Evolutionary conservation across 2,888 invertebrate species (phyloP), one percentile per base, ranked within the genome.

Genomic region (Cremastinae sp.): DNA sequence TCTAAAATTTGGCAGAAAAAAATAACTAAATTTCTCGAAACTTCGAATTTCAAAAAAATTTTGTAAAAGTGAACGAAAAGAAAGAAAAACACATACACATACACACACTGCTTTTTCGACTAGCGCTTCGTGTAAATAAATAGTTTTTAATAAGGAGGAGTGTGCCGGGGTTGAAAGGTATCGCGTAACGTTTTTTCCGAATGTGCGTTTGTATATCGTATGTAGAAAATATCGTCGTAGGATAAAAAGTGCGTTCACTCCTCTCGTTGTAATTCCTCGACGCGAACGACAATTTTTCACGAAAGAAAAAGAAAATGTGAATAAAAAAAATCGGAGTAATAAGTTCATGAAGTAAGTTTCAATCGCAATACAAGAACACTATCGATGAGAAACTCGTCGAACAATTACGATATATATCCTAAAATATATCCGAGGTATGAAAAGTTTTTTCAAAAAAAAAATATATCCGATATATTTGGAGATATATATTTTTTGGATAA

Each of bases 81-180:
- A 45, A 4, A 28, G 3, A 22, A 5, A 28, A 7, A 55, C 28
- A 20, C 9, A 49, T 14, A 69, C 49, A 70, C 22, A 61, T 53
- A 66, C 55, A 43, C 41, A 78, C 76, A 65, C 76, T 80, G 79
- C 79, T 82, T 81, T 81, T 80, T 76, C 83, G 77, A 83, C 75
- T 76, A 80, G 79, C 80, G 82, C 82, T 82, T 81, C 81, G 80
- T 81, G 80, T 80, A 82, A 75, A 81, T 82, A 81, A 76, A n/a
- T 75, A 74, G 78, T 79, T 62, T 14, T 51, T 45, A 0, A 39
- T n/a, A n/a, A 49, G 2, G 22, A 49, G 16, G 16, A 16, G 35
- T n/a, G 39, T 39, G 56, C n/a, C n/a, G n/a, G 22, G 47, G 2
- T 18, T 16, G 47, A 10, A 35, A 45, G 12, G 39, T 22, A 53